These are phyloP conservation scores for Spondyliosoma cantharus DNA, from an alignment of 2,797 vertebrate species.

Conservation along the genomic window DNA sequence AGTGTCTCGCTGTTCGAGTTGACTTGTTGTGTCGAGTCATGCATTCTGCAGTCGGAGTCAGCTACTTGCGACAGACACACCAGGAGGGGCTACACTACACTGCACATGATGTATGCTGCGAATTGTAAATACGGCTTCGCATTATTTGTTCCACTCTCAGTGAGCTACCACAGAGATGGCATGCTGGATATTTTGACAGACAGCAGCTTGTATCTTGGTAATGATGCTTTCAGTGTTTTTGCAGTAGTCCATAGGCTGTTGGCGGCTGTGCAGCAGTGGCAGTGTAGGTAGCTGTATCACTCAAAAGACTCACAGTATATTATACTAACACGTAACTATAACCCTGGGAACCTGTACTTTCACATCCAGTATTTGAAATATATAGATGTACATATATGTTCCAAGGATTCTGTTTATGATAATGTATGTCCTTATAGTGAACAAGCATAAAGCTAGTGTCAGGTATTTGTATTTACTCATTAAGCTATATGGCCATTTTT, in stretches of 20 bases:
- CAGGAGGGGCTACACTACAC: conserved; percentile 19
- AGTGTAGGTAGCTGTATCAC: not conserved
- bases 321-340: not conserved
- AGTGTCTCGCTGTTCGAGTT: conserved; percentile 21
- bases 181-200: conserved; percentile 53
- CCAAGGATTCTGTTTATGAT: too few species aligned
- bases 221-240: conserved; percentile 43
- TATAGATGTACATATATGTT: not conserved
- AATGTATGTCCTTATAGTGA: too few species aligned
- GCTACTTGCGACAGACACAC: conserved; percentile 48
- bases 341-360: not conserved
- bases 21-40: conserved; percentile 52
- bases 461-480: too few species aligned
- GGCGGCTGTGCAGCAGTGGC: conserved; percentile 23
- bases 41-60: conserved; percentile 32
- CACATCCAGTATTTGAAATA: not conserved
- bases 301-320: not conserved
- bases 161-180: conserved; percentile 42
- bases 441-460: too few species aligned
- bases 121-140: conserved; percentile 35
- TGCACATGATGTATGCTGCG: conserved; percentile 31
- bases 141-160: conserved; percentile 34
- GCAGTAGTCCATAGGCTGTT: conserved; percentile 54
- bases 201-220: conserved; percentile 51
- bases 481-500: too few species aligned